Evolutionary conservation across 2,113 vertebrate species (phyloP).

Genomic region (Seriola rivoliana): DNA sequence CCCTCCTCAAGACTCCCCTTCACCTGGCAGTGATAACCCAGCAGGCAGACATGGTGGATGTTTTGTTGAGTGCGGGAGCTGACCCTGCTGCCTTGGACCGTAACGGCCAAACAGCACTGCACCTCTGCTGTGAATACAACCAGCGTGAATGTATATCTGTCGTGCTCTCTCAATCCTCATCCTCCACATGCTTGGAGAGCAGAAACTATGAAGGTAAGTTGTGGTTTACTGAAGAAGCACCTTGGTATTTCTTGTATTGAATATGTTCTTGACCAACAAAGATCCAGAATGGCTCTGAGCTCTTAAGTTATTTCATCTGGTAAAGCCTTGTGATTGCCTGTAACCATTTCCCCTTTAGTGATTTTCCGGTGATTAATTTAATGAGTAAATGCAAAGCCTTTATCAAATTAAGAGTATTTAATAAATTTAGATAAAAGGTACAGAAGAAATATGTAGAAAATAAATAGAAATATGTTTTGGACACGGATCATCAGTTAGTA

Average conservation of each 20-base stretch:
- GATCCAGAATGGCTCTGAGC: neutral
- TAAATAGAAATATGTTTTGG: neutral
- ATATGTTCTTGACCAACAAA: neutral
- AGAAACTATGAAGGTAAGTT: slow-evolving; percentile 90
- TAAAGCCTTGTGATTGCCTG: slow-evolving; percentile 4
- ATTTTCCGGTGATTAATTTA: neutral
- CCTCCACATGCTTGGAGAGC: slow-evolving; percentile 81
- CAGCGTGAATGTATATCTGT: slow-evolving; percentile 82
- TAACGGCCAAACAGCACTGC: slow-evolving; percentile 88
- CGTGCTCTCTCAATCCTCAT: slow-evolving; percentile 73
- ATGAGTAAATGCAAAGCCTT: neutral
- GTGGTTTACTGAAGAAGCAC: neutral
- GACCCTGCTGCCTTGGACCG: slow-evolving; percentile 88
- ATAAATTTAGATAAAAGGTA: neutral
- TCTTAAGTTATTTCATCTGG: neutral
- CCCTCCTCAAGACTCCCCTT: slow-evolving; percentile 87
- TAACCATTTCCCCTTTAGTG: slow-evolving; percentile 5
- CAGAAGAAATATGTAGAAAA: neutral
- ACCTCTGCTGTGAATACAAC: slow-evolving; percentile 90
- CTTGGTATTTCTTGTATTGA: neutral
- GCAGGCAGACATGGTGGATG: slow-evolving; percentile 82
- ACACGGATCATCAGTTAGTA: neutral
- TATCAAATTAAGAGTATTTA: neutral
- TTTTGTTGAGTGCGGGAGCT: slow-evolving; percentile 83
- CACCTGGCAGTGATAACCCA: slow-evolving; percentile 92